phyloP scores from a whole-genome alignment of 1,140 invertebrate genomes.

The Temnothorax nylanderi region DNA sequence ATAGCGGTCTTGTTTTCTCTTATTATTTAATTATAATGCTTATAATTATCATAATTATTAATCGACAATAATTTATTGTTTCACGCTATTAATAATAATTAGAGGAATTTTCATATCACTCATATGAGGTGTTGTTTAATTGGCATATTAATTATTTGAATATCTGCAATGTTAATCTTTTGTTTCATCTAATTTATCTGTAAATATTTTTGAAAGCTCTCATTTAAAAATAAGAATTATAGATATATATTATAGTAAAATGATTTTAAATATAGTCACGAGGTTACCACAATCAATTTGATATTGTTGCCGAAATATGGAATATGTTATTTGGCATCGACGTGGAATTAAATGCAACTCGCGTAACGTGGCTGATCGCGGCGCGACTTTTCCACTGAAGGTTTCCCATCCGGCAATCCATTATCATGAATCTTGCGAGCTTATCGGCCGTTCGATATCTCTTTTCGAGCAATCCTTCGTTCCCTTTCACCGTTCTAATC shows the following conservation, averaged over 20 bases:
- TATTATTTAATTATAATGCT: conserved; percentile 19
- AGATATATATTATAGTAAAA: too few relatives aligned
- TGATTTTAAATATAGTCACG: not conserved
- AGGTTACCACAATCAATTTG: not conserved
- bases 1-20: too few relatives aligned
- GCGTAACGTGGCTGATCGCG: not conserved
- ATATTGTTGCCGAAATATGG: not conserved
- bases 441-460: conserved; percentile 40
- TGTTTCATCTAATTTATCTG: not conserved
- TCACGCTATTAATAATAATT: conserved; percentile 14
- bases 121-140: not conserved
- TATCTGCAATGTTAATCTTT: not conserved
- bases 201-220: not conserved
- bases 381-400: not conserved
- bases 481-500: conserved; percentile 18
- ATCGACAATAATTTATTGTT: not conserved
- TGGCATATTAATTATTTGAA: not conserved
- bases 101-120: not conserved
- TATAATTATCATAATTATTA: conserved; percentile 31
- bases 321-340: not conserved
- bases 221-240: too few relatives aligned
- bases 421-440: conserved; percentile 26
- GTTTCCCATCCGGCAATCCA: not conserved
- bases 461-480: conserved; percentile 32
- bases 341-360: conserved; percentile 6